These are phyloP conservation scores for Salvelinus alpinus DNA, from an alignment of 2,113 vertebrate genomes.

Conservation along the genomic window DNA sequence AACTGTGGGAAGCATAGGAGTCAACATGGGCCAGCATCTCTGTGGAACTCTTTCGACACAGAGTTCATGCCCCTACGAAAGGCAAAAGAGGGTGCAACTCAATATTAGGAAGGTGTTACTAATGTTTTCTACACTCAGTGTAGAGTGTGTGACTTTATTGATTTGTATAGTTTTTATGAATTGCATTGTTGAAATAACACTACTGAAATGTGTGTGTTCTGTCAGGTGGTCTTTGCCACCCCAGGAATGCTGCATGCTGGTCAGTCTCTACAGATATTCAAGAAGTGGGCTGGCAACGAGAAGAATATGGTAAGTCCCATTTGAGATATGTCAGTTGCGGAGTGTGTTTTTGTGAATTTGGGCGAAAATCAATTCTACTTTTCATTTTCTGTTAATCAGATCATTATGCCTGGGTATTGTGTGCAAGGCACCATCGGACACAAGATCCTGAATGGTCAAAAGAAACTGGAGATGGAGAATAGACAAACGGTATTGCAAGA, in stretches of 20 bases:
- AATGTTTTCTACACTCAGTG: too few relatives aligned
- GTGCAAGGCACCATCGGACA: conserved; percentile 97
- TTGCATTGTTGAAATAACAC: neutral
- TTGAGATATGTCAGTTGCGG: neutral
- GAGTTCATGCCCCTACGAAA: too few relatives aligned
- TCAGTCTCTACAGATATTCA: conserved; percentile 96
- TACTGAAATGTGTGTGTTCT: neutral
- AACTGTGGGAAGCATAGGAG: too few relatives aligned
- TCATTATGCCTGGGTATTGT: conserved; percentile 91
- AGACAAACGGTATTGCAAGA: conserved; percentile 82
- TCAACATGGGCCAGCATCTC: too few relatives aligned
- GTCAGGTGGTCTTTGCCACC: conserved; percentile 94
- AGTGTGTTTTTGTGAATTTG: neutral
- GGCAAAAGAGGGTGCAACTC: too few relatives aligned
- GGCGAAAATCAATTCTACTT: neutral
- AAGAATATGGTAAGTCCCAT: conserved; percentile 91
- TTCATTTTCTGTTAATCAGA: conserved; percentile 45
- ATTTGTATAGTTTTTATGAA: too few relatives aligned
- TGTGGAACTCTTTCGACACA: too few relatives aligned
- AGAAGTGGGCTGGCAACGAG: conserved; percentile 97
- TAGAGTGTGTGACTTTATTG: neutral
- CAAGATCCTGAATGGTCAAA: conserved; percentile 94
- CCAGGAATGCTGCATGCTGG: conserved; percentile 97
- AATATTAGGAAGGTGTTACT: too few relatives aligned
- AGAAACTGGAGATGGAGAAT: conserved; percentile 96